Conservation (phyloP, 2,888 invertebrate genomes). For the Drosophila putrida region DNA sequence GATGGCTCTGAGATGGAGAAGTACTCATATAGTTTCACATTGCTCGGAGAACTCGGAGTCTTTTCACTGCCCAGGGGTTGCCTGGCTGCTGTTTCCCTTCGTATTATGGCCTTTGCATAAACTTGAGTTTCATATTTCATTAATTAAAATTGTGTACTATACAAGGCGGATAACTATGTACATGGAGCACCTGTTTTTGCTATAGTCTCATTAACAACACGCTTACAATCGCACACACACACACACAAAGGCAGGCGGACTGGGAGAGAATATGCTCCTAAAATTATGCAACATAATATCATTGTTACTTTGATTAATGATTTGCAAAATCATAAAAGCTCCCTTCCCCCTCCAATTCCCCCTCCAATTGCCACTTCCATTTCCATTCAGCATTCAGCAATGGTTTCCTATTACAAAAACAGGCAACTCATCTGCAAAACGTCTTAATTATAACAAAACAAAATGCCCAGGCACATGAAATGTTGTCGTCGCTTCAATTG, state of each 20-base stretch:
- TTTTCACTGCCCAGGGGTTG: not conserved
- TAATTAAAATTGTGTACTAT: slow-evolving; percentile 77
- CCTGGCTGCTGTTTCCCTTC: slow-evolving; percentile 13
- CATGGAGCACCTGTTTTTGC: slow-evolving; percentile 66
- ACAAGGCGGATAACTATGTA: slow-evolving; percentile 52
- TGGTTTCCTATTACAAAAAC: slow-evolving; percentile 74
- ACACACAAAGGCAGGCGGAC: slow-evolving; percentile 2
- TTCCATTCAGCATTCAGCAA: slow-evolving; percentile 18
- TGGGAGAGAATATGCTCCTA: slow-evolving; percentile 20
- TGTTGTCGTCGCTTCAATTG: slow-evolving; percentile 69
- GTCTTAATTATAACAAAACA: slow-evolving; percentile 77
- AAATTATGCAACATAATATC: slow-evolving; percentile 80
- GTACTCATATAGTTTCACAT: slow-evolving; percentile 42
- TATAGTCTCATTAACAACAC: slow-evolving; percentile 68
- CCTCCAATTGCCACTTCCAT: not conserved
- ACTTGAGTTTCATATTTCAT: slow-evolving; percentile 75
- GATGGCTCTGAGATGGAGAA: slow-evolving; percentile 1
- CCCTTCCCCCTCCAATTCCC: slow-evolving; percentile 11
- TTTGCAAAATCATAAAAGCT: slow-evolving; percentile 78
- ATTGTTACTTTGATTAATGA: slow-evolving; percentile 82
- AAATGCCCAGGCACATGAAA: slow-evolving; percentile 67
- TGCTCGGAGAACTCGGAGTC: slow-evolving; percentile 7
- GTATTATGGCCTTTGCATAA: slow-evolving; percentile 59
- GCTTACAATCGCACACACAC: slow-evolving; percentile 13
- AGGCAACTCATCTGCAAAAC: slow-evolving; percentile 65